Evolutionary conservation across 2,888 invertebrate species (phyloP).

Genomic region (Theristus sp.): DNA sequence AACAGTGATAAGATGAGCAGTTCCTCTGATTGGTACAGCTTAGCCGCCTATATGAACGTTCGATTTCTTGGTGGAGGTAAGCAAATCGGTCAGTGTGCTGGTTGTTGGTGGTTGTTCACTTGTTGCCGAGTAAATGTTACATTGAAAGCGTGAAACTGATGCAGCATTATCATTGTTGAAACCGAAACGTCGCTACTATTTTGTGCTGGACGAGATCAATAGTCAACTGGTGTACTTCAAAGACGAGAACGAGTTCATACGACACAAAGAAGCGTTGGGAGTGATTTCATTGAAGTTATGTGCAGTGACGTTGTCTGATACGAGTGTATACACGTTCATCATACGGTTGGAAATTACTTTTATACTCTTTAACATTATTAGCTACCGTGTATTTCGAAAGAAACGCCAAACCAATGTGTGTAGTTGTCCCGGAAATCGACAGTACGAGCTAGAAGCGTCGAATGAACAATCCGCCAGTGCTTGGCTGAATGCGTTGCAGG

Average conservation of each 20-base stretch:
- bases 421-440: constrained; percentile 3
- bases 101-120: too few relatives aligned
- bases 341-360: constrained; percentile 10
- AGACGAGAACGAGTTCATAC: constrained; percentile 6
- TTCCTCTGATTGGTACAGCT: constrained; percentile 8
- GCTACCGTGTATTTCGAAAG: too few relatives aligned
- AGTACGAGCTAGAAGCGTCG: constrained; percentile 32
- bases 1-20: too few relatives aligned
- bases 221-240: constrained; percentile 8
- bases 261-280: constrained; percentile 2
- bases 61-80: constrained; percentile 8
- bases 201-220: constrained; percentile 10
- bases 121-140: too few relatives aligned
- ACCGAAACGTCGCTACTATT: constrained; percentile 9
- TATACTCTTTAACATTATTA: not conserved
- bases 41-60: constrained; percentile 9
- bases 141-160: not conserved
- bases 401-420: too few relatives aligned
- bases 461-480: constrained; percentile 38
- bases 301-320: constrained; percentile 4
- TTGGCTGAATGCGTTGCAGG: constrained; percentile 36
- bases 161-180: constrained; percentile 1
- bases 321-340: constrained; percentile 2
- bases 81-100: too few relatives aligned
- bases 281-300: not conserved